phyloP scores from a whole-genome alignment of 2,797 vertebrate genomes.

The Staurois parvus region DNA sequence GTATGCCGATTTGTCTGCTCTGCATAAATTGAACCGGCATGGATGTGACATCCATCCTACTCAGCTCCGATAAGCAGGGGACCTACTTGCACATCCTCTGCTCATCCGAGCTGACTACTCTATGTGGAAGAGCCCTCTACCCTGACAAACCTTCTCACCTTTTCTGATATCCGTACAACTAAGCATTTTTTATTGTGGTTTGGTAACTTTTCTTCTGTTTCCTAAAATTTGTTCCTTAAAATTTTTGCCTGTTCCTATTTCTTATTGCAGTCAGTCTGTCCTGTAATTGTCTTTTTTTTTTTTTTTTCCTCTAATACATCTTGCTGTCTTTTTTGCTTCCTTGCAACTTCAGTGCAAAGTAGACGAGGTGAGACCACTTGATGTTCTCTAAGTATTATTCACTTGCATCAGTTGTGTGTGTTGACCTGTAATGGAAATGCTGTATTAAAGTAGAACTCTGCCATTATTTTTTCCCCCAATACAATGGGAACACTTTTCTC shows the following conservation, averaged over 20 bases:
- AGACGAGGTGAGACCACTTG: conserved; percentile 92
- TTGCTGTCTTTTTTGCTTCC: conserved; percentile 76
- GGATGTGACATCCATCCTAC: too few relatives aligned
- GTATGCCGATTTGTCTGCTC: too few relatives aligned
- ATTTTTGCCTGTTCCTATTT: not conserved
- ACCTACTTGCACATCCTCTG: too few relatives aligned
- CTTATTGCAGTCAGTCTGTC: conserved; percentile 1
- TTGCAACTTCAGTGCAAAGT: conserved; percentile 94
- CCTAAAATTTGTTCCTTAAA: not conserved
- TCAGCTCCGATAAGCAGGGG: too few relatives aligned
- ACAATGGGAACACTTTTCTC: too few relatives aligned
- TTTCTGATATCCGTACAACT: too few relatives aligned
- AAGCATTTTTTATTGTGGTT: too few relatives aligned
- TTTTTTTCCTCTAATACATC: conserved; percentile 69
- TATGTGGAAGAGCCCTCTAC: too few relatives aligned
- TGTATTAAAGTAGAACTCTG: not conserved
- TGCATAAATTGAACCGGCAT: too few relatives aligned
- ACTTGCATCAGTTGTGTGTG: not conserved
- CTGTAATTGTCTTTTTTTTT: not conserved
- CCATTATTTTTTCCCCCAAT: not conserved
- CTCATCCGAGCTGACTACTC: too few relatives aligned
- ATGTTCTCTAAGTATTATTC: conserved; percentile 31
- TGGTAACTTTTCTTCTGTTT: not conserved
- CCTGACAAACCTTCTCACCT: too few relatives aligned
- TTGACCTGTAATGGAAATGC: not conserved